phyloP scores from a whole-genome alignment of 2,888 invertebrate genomes.

The Ornithoptera priamus region DNA sequence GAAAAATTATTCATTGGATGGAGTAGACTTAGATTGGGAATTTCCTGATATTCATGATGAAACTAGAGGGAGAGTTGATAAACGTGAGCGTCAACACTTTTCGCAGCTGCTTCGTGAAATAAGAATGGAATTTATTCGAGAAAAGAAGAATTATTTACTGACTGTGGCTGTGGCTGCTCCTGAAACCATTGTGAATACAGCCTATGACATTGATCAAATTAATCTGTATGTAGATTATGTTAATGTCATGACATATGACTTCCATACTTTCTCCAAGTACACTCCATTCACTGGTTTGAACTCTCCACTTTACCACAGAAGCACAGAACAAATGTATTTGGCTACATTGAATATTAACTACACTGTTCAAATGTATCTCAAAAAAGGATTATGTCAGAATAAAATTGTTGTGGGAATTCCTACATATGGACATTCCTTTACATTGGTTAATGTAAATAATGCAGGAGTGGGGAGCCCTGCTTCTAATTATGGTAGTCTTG shows the following conservation, averaged over 20 bases:
- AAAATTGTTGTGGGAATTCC: slow-evolving; percentile 93
- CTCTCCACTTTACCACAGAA: slow-evolving; percentile 85
- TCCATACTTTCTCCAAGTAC: slow-evolving; percentile 86
- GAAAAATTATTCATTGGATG: slow-evolving; percentile 81
- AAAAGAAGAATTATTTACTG: slow-evolving; percentile 81
- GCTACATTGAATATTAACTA: slow-evolving; percentile 89
- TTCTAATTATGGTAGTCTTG: slow-evolving; percentile 83
- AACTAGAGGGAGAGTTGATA: slow-evolving; percentile 21
- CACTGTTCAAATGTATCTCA: slow-evolving; percentile 87
- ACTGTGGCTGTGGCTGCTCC: slow-evolving; percentile 91
- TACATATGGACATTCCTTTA: slow-evolving; percentile 91
- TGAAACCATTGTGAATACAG: slow-evolving; percentile 84
- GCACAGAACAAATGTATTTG: slow-evolving; percentile 82
- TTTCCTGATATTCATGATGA: slow-evolving; percentile 83
- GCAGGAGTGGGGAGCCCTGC: slow-evolving; percentile 86
- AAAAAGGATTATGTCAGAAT: slow-evolving; percentile 85
- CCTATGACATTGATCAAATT: slow-evolving; percentile 89
- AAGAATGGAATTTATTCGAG: slow-evolving; percentile 82
- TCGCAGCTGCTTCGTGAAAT: slow-evolving; percentile 87
- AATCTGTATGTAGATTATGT: slow-evolving; percentile 91
- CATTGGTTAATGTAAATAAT: slow-evolving; percentile 84
- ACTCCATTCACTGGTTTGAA: slow-evolving; percentile 93
- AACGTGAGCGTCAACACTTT: slow-evolving; percentile 85
- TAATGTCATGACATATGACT: slow-evolving; percentile 96
- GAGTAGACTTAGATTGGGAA: slow-evolving; percentile 92